phyloP scores from a whole-genome alignment of 2,888 invertebrate genomes.

The Diarsia rubi region DNA sequence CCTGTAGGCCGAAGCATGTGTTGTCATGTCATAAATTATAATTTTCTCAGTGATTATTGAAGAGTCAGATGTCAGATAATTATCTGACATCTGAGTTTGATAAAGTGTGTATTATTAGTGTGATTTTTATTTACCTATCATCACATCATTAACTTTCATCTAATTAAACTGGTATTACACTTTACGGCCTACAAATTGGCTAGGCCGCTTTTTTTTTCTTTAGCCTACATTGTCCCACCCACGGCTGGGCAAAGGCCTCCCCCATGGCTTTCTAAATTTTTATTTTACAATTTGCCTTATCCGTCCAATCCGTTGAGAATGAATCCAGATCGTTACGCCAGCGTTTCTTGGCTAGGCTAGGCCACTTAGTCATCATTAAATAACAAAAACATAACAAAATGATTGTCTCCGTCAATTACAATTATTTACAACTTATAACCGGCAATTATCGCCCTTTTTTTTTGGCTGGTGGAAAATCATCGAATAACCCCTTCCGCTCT shows the following conservation, averaged over 20 bases:
- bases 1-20: constrained; percentile 40
- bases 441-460: constrained; percentile 6
- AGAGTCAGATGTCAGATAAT: too few species aligned
- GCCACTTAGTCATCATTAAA: constrained; percentile 11
- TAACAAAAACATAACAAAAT: background rate
- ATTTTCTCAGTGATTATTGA: background rate
- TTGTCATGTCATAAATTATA: background rate
- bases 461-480: too few species aligned
- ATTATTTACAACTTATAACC: constrained; percentile 44
- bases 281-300: too few species aligned
- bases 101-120: background rate
- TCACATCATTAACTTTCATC: background rate
- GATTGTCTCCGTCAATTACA: constrained; percentile 1
- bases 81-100: background rate
- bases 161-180: constrained; percentile 15
- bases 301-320: too few species aligned
- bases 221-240: too few species aligned
- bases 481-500: too few species aligned
- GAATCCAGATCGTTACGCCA: too few species aligned
- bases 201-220: constrained; percentile 25
- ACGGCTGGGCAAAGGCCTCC: too few species aligned
- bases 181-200: constrained; percentile 8
- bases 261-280: too few species aligned
- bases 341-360: constrained; percentile 17
- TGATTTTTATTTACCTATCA: background rate